Percentiles rank a stretch among this genome's conserved stretches.
phyloP scores from a whole-genome alignment of 2,888 invertebrate genomes.

The Drosophila differens region DNA sequence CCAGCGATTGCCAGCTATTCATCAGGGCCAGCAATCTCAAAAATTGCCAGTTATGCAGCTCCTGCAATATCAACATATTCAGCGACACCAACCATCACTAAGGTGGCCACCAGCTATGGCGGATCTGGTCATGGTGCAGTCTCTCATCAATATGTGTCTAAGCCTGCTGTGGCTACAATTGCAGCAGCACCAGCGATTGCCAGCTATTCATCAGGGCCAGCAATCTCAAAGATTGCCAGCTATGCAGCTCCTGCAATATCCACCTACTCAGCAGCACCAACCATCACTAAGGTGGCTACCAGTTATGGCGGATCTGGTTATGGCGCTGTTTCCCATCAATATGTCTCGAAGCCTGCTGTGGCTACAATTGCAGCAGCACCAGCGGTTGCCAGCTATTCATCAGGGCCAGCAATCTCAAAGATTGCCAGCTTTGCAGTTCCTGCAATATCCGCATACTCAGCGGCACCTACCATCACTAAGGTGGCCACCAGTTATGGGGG shows the following conservation, averaged over 20 bases:
- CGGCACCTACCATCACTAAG: no score
- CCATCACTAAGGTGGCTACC: not conserved
- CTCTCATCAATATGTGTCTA: constrained; percentile 30
- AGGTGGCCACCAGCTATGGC: rapidly evolving
- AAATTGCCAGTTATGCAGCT: not conserved
- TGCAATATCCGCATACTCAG: no score
- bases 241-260: not conserved
- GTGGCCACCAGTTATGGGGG: no score
- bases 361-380: no score
- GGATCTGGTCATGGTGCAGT: constrained; percentile 21
- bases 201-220: constrained; percentile 39
- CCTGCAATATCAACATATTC: not conserved
- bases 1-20: constrained; percentile 40
- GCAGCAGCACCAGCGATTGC: constrained; percentile 27
- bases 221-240: constrained; percentile 15
- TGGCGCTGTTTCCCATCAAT: constrained; percentile 57
- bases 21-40: not conserved
- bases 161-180: constrained; percentile 70
- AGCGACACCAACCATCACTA: not conserved
- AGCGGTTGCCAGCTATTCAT: no score
- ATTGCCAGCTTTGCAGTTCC: no score
- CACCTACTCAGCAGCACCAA: not conserved
- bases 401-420: constrained; percentile 34
- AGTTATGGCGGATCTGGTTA: not conserved
- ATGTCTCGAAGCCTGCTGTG: constrained; percentile 64